A percentile compares a stretch with the other conserved stretches of the same genome.
Evolutionary conservation across 2,888 invertebrate species (phyloP).

Genomic region (Blera fallax): DNA sequence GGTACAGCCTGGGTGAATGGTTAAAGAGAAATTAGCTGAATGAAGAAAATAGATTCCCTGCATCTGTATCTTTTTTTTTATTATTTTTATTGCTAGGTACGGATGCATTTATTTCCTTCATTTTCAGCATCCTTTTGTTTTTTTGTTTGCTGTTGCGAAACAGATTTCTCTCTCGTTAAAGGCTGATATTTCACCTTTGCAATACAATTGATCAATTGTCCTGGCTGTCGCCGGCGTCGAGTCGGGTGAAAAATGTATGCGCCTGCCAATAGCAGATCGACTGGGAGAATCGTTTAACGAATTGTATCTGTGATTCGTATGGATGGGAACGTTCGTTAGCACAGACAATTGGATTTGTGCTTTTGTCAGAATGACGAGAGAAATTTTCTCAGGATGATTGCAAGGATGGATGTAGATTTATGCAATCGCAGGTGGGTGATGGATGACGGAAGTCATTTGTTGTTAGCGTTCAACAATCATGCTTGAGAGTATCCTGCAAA

Average conservation of each 20-base stretch:
- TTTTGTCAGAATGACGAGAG: slow-evolving; percentile 43
- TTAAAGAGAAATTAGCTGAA: slow-evolving; percentile 46
- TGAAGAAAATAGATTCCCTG: slow-evolving; percentile 8
- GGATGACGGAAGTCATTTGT: slow-evolving; percentile 7
- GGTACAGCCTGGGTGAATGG: slow-evolving; percentile 32
- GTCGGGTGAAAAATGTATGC: background rate
- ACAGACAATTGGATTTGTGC: slow-evolving; percentile 50
- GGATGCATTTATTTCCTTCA: slow-evolving; percentile 2
- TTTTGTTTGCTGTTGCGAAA: background rate
- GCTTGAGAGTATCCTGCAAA: background rate
- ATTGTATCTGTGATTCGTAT: slow-evolving; percentile 24
- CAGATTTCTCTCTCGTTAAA: slow-evolving; percentile 33
- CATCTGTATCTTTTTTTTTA: background rate
- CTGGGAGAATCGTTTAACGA: slow-evolving; percentile 53
- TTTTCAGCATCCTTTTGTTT: background rate
- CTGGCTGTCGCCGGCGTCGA: background rate
- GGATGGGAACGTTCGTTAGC: slow-evolving; percentile 43
- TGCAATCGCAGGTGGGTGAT: slow-evolving; percentile 33
- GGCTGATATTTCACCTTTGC: slow-evolving; percentile 45
- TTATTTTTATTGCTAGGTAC: background rate
- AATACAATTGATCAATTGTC: slow-evolving; percentile 50
- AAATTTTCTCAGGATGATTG: background rate
- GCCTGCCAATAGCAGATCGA: slow-evolving; percentile 48
- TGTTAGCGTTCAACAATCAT: background rate
- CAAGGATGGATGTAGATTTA: slow-evolving; percentile 7